phyloP scores from a whole-genome alignment of 2,797 vertebrate species.

The Cyprinella venusta region DNA sequence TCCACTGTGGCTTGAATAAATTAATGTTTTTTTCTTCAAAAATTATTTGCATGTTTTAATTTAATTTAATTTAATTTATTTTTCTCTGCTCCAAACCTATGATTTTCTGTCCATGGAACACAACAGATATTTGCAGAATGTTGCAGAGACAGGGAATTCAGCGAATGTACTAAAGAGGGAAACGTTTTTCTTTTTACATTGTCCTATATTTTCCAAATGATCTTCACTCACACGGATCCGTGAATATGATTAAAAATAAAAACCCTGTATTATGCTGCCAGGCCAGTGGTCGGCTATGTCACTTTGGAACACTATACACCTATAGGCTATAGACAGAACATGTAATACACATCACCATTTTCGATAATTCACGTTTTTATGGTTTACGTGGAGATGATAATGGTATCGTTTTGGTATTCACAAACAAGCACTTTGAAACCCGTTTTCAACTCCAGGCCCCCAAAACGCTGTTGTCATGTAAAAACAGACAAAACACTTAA shows the following conservation, averaged over 20 bases:
- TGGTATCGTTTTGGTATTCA: background rate
- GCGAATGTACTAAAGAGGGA: background rate
- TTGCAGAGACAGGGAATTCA: background rate
- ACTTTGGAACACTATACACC: too few relatives aligned
- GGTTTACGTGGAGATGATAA: background rate
- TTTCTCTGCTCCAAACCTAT: background rate
- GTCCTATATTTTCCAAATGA: too few relatives aligned
- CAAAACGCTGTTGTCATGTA: background rate
- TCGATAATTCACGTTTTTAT: background rate
- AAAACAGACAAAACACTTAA: background rate
- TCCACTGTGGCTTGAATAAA: too few relatives aligned
- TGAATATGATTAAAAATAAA: too few relatives aligned
- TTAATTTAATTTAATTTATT: background rate
- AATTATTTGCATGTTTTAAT: background rate
- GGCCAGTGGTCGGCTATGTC: too few relatives aligned
- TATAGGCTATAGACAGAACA: too few relatives aligned
- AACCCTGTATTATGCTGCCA: too few relatives aligned
- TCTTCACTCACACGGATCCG: background rate
- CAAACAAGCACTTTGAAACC: background rate
- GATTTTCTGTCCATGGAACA: background rate
- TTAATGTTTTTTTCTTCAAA: too few relatives aligned
- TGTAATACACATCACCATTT: background rate
- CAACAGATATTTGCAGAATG: background rate
- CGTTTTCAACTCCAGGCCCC: background rate
- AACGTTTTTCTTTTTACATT: background rate